These are phyloP conservation scores for Argyresthia albistria DNA, from an alignment of 2,888 invertebrate genomes.

Conservation along the genomic window DNA sequence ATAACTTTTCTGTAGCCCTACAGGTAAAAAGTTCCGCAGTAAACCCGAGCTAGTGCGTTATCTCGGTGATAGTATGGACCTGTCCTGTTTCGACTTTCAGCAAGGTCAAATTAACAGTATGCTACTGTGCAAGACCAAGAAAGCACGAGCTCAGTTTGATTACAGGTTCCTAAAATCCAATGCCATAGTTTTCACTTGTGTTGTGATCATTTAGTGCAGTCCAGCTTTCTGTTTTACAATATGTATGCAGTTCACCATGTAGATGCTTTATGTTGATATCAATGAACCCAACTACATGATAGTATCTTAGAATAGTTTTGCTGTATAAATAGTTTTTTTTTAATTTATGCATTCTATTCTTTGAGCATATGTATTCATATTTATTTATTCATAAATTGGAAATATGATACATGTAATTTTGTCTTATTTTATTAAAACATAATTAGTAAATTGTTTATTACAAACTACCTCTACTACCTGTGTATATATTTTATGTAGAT, in stretches of 20 bases:
- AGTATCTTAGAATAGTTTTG: no score
- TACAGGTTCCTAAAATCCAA: conserved; percentile 67
- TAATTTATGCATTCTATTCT: no score
- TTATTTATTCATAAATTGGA: no score
- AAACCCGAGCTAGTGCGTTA: conserved; percentile 86
- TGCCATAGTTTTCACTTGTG: conserved; percentile 44
- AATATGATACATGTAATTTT: no score
- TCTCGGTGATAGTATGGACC: conserved; percentile 83
- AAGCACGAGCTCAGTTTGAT: conserved; percentile 78
- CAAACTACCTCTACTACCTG: no score
- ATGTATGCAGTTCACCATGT: conserved; percentile 16
- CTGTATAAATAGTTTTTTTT: no score
- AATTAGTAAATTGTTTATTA: no score
- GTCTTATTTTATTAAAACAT: no score
- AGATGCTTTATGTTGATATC: conserved; percentile 24
- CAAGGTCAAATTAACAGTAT: conserved; percentile 83
- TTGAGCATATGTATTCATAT: no score
- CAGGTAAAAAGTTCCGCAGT: conserved; percentile 86
- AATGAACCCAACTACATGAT: no score
- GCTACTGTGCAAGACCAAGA: conserved; percentile 80
- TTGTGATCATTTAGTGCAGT: conserved; percentile 64
- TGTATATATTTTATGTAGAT: no score
- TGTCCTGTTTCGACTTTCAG: conserved; percentile 87
- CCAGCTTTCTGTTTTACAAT: conserved; percentile 9
- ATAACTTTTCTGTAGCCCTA: conserved; percentile 77